Evolutionary conservation across 2,113 vertebrate species (phyloP), one percentile per base, ranked within the genome.

Genomic region (Pachypanchax playfairii): DNA sequence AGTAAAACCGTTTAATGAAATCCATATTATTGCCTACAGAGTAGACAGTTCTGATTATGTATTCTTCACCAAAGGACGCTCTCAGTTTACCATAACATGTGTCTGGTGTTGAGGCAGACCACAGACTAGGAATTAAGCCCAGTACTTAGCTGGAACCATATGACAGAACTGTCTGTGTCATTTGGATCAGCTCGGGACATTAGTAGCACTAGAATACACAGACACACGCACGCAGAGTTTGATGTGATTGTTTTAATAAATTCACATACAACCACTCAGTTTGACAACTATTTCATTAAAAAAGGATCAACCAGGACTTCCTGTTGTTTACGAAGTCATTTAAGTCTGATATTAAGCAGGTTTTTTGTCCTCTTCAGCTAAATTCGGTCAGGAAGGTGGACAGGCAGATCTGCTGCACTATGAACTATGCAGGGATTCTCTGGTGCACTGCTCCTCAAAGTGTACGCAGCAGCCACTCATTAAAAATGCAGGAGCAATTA

Each of bases 401-500:
- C 57, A 75, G 44, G 49, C 63, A 44, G 18, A 35, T 55, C 57
- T 75, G 61, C 75, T 51, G 72, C 78, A 76, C 68, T 6, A 25
- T 53, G 50, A 59, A 75, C 50, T 53, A 4, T 52, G 74, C 63
- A 17, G 66, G 69, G 68, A 75, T 77, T 70, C 75, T 74, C 65
- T 48, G 48, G 72, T 47, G 70, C 20, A 35, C 62, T 52, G 72
- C 69, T 75, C 52, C 84, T 77, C 46, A 83, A 82, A 87, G 83
- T 51, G 62, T 64, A 68, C 49, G 58, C 77, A 64, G 75, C 81
- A 78, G 79, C 73, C 73, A 57, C 58, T 86, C 71, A 63, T 90
- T 89, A 91, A 89, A 89, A 87, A 91, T 88, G 79, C 67, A 86
- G 49, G 77, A 89, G 88, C 85, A 89, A 89, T 88, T 88, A 89